Base-by-base conservation (phyloP, 2,113 vertebrate genomes). In the Hippocampus guttulatus region DNA sequence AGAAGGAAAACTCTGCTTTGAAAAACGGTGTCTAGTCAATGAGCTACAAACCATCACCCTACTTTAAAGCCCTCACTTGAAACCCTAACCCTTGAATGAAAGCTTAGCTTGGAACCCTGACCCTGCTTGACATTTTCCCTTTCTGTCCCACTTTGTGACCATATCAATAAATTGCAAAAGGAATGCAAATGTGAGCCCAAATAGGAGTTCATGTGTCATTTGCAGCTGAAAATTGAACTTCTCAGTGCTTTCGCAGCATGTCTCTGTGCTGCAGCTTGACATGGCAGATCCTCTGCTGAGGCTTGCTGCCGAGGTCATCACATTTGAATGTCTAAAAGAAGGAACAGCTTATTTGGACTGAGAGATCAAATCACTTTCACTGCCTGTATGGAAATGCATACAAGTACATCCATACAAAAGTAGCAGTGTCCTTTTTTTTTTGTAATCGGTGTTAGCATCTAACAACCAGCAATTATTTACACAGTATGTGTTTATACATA, bases 261-360 rank as follows among this genome's bases (percentile, higher is more conserved):
- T 65, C 14, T 64, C 51, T 69, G 67, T 47, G 61, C 41, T 75
- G 12, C 55, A 77, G 49, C 69, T 64, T 63, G 65, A 74, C 64
- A 65, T 21, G 11, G 54, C 38, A 25, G 74, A 69, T 63, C 45
- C 18, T 68, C 38, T 65, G 77, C 70, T 62, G 67, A 64, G 79
- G 75, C 73, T 76, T 64, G 51, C 43, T n/a, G 43, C 54, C 66
- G 69, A 85, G 78, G 30, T 62, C 75, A 76, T 76, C 52, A 43
- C 70, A 40, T 79, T 79, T 76, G 62, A 80, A 78, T 74, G 83
- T 84, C 88, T 90, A 91, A 91, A 90, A 82, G 86, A 84, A 82
- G 83, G 80, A 78, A 61, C 80, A 30, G 86, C 85, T 85, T 77
- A 79, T 81, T 81, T 61, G 71, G 77, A 76, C 52, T 68, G 73